These are phyloP conservation scores for Mesorhabditis belari DNA, from an alignment of 2,888 invertebrate species.

Conservation along the genomic window DNA sequence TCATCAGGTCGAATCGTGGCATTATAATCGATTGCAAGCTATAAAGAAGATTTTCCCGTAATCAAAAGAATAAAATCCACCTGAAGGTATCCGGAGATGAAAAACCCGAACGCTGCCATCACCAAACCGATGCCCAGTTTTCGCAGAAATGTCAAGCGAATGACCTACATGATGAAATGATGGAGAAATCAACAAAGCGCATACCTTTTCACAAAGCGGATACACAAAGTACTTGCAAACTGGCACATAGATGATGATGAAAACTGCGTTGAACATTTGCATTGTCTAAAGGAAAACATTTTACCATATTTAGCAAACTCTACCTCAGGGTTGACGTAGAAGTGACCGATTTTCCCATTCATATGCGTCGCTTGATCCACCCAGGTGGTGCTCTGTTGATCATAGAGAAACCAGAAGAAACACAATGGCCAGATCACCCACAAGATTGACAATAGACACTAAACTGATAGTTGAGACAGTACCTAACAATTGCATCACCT, in stretches of 20 bases:
- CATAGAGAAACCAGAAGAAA: constrained; percentile 93
- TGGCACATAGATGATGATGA: neutral
- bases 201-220: neutral
- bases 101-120: neutral
- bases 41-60: neutral
- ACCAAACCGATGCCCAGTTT: neutral
- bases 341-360: neutral
- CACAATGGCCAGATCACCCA: constrained; percentile 62
- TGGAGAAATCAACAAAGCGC: too few relatives aligned
- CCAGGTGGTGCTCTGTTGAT: constrained; percentile 90
- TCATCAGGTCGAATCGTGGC: too few relatives aligned
- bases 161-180: too few relatives aligned
- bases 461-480: neutral
- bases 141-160: neutral
- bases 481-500: neutral
- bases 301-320: neutral
- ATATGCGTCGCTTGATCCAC: constrained; percentile 56
- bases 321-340: neutral
- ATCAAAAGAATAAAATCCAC: neutral
- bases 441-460: constrained; percentile 36
- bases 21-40: too few relatives aligned
- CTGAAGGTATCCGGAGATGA: neutral
- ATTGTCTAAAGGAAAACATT: neutral
- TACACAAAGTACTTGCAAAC: neutral
- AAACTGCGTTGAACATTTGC: neutral